Base-by-base conservation (phyloP, 2,797 vertebrate species). In the Anguilla megastoma region DNA sequence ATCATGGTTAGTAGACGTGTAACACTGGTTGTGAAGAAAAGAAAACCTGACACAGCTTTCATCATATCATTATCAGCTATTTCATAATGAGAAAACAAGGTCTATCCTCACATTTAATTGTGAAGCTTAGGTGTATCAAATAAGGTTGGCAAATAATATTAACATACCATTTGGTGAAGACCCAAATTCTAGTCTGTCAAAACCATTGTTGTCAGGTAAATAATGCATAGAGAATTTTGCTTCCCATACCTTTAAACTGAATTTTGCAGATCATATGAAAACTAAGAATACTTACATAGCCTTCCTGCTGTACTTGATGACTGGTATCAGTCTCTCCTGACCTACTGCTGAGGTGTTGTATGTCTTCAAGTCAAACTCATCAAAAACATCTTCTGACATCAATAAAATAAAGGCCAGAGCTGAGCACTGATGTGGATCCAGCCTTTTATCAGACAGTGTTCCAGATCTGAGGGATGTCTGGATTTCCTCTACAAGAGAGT, bases 401-500 rank as follows among this genome's bases (percentile, higher is more conserved):
- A 45, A 45, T 45, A 45, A 45, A 45, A 45, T 0, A 45, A 45
- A 45, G 41, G 41, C 41, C 41, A 45, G 41, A 45, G 41, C 41
- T 45, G 41, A 45, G 41, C 41, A 45, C 41, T 45, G 3, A 45
- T 45, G 41, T 45, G 41, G 41, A 45, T 45, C 41, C 41, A 45
- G 41, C 41, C 41, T 45, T 45, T 45, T 79, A 14, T 86, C 86
- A 0, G 58, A 76, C 41, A 74, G 58, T 27, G 66, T 84, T 74
- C 89, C 87, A 7, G 85, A 88, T 21, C 2, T 58, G 3, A 91
- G 33, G 58, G 83, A 88, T 45, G 33, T 84, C 14, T 85, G 83
- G n/a, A 90, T 89, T 85, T 90, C 88, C 14, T 88, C 87, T 83
- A 90, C 84, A 14, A 91, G 52, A 41, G 91, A 90, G n/a, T 41